phyloP scores from a whole-genome alignment of 2,888 invertebrate genomes.

The Muschampia plurimacula region DNA sequence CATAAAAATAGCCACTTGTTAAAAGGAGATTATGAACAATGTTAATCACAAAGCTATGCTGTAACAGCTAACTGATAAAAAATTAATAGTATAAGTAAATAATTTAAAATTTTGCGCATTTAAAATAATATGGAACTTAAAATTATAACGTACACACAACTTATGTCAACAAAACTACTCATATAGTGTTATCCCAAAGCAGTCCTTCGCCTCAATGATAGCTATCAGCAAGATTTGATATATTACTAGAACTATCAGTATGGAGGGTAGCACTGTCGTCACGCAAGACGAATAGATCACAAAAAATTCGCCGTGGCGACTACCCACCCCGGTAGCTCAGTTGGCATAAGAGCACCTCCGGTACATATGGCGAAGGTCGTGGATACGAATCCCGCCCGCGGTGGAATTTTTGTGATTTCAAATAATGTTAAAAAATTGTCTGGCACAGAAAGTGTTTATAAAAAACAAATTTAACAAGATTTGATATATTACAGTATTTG shows the following conservation, averaged over 20 bases:
- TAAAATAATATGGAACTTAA: not conserved
- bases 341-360: too few relatives aligned
- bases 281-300: too few relatives aligned
- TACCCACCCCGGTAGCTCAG: too few relatives aligned
- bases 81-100: conserved; percentile 30
- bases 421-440: too few relatives aligned
- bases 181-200: not conserved
- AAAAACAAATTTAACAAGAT: too few relatives aligned
- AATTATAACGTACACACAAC: conserved; percentile 7
- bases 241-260: not conserved
- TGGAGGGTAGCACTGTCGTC: too few relatives aligned
- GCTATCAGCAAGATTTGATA: not conserved
- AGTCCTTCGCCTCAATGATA: not conserved
- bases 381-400: too few relatives aligned
- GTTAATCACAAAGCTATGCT: conserved; percentile 45
- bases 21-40: conserved; percentile 52
- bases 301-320: too few relatives aligned
- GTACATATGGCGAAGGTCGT: too few relatives aligned
- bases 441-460: too few relatives aligned
- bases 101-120: conserved; percentile 35
- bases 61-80: conserved; percentile 25
- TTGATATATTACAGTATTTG: too few relatives aligned
- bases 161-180: not conserved
- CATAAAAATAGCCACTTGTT: conserved; percentile 50
- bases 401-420: too few relatives aligned